Percentiles rank a stretch among this genome's conserved stretches.
These are phyloP conservation scores for Andrena trimmerana DNA, from an alignment of 2,888 invertebrate species.

Conservation along the genomic window DNA sequence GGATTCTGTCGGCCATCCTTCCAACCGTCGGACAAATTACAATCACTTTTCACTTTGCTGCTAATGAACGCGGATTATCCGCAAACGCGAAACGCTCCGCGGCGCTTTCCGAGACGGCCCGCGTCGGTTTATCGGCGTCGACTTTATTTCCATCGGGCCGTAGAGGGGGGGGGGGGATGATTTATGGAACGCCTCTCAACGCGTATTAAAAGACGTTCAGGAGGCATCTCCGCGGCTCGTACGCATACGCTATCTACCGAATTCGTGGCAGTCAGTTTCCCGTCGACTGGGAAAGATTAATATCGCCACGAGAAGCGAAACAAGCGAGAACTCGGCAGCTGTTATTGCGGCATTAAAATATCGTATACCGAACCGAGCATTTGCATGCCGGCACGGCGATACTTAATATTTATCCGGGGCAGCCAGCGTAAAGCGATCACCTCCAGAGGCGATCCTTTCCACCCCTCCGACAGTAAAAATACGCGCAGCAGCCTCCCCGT, in stretches of 20 bases:
- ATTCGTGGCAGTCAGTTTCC: conserved; percentile 35
- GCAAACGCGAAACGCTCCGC: conserved; percentile 1
- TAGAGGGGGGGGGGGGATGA: conserved; percentile 27
- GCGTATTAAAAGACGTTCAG: conserved; percentile 43
- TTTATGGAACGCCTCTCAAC: conserved; percentile 46
- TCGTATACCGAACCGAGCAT: conserved; percentile 38
- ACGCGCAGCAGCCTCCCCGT: conserved; percentile 8
- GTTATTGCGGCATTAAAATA: conserved; percentile 44
- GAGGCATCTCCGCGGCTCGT: background rate
- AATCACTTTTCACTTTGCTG: conserved; percentile 65
- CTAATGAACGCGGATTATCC: conserved; percentile 61
- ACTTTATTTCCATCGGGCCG: conserved; percentile 37
- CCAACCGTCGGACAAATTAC: conserved; percentile 57
- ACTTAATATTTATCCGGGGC: conserved; percentile 42
- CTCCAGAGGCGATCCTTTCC: conserved; percentile 9
- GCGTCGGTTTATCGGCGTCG: conserved; percentile 42
- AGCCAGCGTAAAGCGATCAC: conserved; percentile 33
- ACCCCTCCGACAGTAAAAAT: conserved; percentile 20
- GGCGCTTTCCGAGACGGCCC: conserved; percentile 12
- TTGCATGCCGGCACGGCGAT: conserved; percentile 24
- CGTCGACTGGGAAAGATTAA: conserved; percentile 35
- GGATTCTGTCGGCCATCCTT: conserved; percentile 59
- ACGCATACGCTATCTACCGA: conserved; percentile 38
- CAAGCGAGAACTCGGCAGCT: conserved; percentile 22
- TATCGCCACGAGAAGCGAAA: conserved; percentile 10